Conservation (phyloP, 2,113 vertebrate species). For the Amphilophus citrinellus region DNA sequence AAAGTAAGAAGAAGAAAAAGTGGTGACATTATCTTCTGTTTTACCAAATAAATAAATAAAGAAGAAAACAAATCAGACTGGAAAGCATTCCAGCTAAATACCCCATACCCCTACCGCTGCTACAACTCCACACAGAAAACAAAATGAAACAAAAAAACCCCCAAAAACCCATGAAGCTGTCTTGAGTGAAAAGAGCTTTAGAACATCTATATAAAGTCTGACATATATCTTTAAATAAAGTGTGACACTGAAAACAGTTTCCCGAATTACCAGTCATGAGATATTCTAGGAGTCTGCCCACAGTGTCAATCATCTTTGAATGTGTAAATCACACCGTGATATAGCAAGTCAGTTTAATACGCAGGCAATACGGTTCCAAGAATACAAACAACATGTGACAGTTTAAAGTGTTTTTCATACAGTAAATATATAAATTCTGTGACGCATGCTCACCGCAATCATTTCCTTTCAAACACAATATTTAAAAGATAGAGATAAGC, state of each 20-base stretch:
- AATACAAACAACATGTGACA: not conserved
- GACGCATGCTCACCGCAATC: not conserved
- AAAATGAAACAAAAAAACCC: not conserved
- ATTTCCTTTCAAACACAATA: not conserved
- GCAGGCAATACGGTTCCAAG: not conserved
- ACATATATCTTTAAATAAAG: constrained; percentile 12
- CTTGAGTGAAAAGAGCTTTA: not conserved
- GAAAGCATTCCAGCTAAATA: not conserved
- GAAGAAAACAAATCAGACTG: too few relatives aligned
- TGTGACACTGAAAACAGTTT: constrained; percentile 5
- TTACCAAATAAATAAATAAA: not conserved
- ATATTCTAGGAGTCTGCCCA: constrained; percentile 25
- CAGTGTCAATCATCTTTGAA: constrained; percentile 28
- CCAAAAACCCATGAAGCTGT: not conserved
- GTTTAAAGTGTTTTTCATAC: not conserved
- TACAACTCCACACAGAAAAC: not conserved
- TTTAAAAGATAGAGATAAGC: not conserved
- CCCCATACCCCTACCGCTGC: not conserved
- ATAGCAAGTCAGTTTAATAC: constrained; percentile 10
- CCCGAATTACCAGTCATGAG: constrained; percentile 20
- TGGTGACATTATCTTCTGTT: not conserved
- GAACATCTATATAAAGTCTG: not conserved
- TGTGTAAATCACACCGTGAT: constrained; percentile 12
- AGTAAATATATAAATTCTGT: not conserved
- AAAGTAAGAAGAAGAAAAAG: too few relatives aligned